Evolutionary conservation across 2,888 invertebrate genomes (phyloP), one percentile per base, ranked within the genome.

Genomic region (Epirrita christyi): DNA sequence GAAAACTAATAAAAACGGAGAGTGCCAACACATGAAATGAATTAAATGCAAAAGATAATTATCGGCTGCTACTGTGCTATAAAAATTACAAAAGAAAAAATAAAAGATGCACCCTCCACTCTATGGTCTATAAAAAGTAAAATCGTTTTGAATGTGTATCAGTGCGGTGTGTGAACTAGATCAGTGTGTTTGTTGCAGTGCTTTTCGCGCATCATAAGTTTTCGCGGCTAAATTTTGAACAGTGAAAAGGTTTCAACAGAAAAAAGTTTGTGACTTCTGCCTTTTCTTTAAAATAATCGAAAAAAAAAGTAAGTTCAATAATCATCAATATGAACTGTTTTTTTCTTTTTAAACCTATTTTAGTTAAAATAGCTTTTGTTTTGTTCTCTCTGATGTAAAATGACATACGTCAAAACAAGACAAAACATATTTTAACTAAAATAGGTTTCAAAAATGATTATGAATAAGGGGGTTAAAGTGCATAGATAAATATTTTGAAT

Each of bases 91-190:
- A 75, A 76, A 67, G 70, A 70, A 59, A 52, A 58, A 56, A 64
- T 38, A 50, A 63, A 71, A 80, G 81, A 81, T 75, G 76, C 70
- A 73, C 77, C 77, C 74, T 72, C 76, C 72, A 69, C 72, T 63
- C 60, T 52, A 46, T 57, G 56, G 70, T 61, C 67, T 87, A 88
- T 87, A 88, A 80, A 85, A 87, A 85, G 59, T 78, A 81, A 80
- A 77, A 80, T 77, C 75, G 72, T 71, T 68, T 73, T 59, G 64
- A 77, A 82, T 77, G 62, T 78, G 72, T 80, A 81, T 73, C 85
- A 88, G 85, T 88, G 71, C 72, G 75, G 74, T 66, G 62, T 67
- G 59, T 66, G 70, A 80, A 75, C 75, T 81, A 63, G 81, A 73
- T 72, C 79, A 68, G 75, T 68, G 70, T 61, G 78, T 66, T 68